Evolutionary conservation across 1,140 invertebrate species (phyloP).

Genomic region (Antheraea pernyi): DNA sequence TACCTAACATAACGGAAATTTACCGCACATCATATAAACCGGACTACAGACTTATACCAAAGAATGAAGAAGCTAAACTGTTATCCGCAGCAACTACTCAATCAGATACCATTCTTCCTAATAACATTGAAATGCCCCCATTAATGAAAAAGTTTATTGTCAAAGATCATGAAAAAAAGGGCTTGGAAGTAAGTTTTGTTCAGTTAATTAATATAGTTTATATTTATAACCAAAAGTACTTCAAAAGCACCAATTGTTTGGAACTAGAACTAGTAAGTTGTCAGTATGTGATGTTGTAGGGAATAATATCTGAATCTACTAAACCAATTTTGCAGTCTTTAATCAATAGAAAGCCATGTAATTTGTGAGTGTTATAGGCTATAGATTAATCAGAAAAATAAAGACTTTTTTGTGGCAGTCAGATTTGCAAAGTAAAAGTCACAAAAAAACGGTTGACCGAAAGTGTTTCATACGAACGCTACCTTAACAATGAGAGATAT

Average conservation of each 20-base stretch:
- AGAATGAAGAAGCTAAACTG: slow-evolving; percentile 84
- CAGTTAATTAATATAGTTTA: slow-evolving; percentile 8
- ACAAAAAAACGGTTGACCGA: too few relatives aligned
- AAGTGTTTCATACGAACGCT: too few relatives aligned
- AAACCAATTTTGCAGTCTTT: too few relatives aligned
- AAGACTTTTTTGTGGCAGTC: too few relatives aligned
- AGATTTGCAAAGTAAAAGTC: too few relatives aligned
- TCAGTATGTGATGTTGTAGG: too few relatives aligned
- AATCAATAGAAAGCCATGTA: too few relatives aligned
- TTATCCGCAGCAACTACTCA: slow-evolving; percentile 54
- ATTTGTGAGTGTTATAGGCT: too few relatives aligned
- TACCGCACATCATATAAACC: slow-evolving; percentile 85
- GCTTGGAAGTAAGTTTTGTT: slow-evolving; percentile 47
- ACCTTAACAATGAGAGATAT: too few relatives aligned
- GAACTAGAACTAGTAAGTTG: too few relatives aligned
- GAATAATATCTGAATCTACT: too few relatives aligned
- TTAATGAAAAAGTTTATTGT: slow-evolving; percentile 83
- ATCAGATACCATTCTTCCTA: slow-evolving; percentile 80
- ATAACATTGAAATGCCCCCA: slow-evolving; percentile 85
- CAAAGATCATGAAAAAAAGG: slow-evolving; percentile 79
- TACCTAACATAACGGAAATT: slow-evolving; percentile 80
- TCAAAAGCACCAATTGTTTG: neutral
- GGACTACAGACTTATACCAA: slow-evolving; percentile 88
- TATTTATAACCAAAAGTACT: neutral
- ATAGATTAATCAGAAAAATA: too few relatives aligned